Conservation (phyloP, 2,797 vertebrate species). For the Oophaga sylvatica region DNA sequence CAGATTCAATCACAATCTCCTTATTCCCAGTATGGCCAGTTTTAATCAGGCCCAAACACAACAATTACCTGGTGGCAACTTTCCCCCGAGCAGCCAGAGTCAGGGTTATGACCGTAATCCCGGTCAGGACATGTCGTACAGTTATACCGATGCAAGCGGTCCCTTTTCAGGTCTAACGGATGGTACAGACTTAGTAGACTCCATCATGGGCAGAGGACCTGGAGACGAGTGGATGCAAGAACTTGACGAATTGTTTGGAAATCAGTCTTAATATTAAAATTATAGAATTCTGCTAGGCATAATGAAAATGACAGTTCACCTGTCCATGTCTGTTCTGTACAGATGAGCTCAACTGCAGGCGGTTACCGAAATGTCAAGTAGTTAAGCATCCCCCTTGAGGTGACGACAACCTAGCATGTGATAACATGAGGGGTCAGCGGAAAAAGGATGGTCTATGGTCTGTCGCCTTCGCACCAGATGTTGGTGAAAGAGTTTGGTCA, state of each 20-base stretch:
- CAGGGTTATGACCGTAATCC: conserved; percentile 92
- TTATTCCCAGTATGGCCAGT: conserved; percentile 82
- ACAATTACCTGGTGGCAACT: conserved; percentile 78
- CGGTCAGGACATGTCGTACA: conserved; percentile 91
- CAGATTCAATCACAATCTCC: too few relatives aligned
- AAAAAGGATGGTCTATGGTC: conserved; percentile 34
- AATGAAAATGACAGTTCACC: conserved; percentile 66
- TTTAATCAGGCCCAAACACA: conserved; percentile 85
- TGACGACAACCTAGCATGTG: conserved; percentile 4
- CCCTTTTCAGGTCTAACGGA: conserved; percentile 86
- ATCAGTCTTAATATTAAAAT: conserved; percentile 70
- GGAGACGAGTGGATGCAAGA: conserved; percentile 98
- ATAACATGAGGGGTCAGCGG: conserved; percentile 53
- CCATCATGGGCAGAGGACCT: conserved; percentile 83
- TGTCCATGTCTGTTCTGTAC: conserved; percentile 65
- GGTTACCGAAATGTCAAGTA: conserved; percentile 64
- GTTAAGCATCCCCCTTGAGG: conserved; percentile 27
- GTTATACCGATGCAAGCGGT: conserved; percentile 81
- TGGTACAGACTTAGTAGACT: conserved; percentile 85
- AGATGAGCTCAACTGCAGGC: conserved; percentile 70
- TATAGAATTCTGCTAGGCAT: conserved; percentile 60
- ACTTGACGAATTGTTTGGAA: conserved; percentile 88
- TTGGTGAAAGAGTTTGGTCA: background rate
- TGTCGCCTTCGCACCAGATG: conserved; percentile 25
- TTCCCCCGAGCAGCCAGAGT: conserved; percentile 81